These are phyloP conservation scores for Leuciscus waleckii DNA, from an alignment of 2,797 vertebrate species.

Conservation along the genomic window DNA sequence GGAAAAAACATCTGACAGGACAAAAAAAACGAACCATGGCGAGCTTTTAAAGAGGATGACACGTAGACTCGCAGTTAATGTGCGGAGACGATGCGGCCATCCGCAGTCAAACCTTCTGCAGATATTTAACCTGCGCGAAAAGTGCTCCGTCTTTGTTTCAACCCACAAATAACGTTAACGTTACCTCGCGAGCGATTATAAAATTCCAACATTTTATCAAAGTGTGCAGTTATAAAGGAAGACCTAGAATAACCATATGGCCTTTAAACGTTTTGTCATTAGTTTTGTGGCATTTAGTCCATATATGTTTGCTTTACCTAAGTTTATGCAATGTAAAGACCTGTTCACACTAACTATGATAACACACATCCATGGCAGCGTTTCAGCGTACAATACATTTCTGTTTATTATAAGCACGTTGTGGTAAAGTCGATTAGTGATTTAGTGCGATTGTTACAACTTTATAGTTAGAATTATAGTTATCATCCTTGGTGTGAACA, in stretches of 20 bases:
- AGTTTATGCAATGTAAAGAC: background rate
- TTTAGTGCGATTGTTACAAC: background rate
- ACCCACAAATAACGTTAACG: background rate
- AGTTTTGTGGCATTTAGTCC: background rate
- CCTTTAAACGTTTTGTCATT: background rate
- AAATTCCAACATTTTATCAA: background rate
- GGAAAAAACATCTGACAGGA: background rate
- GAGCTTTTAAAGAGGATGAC: conserved; percentile 2
- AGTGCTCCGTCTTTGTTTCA: conserved; percentile 34
- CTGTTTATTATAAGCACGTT: background rate
- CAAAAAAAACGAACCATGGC: background rate
- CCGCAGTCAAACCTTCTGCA: conserved; percentile 41
- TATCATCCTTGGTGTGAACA: background rate
- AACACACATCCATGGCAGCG: background rate
- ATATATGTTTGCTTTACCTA: background rate
- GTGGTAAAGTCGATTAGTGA: background rate
- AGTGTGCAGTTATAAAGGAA: background rate
- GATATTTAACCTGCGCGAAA: conserved; percentile 44
- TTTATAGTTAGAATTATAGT: background rate
- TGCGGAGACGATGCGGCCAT: conserved; percentile 17
- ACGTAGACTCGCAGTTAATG: conserved; percentile 10
- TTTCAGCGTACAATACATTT: background rate
- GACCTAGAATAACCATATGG: background rate
- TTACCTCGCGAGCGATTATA: background rate
- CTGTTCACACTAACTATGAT: no score